phyloP scores from a whole-genome alignment of 2,113 vertebrate species.

The Lophius piscatorius region DNA sequence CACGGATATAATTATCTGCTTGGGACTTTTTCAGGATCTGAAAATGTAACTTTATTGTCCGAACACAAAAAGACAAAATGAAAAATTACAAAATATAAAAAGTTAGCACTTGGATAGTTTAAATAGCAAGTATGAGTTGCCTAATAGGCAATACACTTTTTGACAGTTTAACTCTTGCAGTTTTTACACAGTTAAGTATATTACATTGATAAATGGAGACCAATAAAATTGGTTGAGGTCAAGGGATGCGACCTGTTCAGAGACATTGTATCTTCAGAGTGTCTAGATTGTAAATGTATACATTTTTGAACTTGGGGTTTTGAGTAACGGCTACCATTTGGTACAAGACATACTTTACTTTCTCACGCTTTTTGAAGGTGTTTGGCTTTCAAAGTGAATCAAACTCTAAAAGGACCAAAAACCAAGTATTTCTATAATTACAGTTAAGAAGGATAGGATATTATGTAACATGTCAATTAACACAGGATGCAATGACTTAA shows the following conservation, averaged over 20 bases:
- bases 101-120: not conserved
- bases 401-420: not conserved
- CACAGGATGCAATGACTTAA: no score
- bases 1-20: no score
- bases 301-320: not conserved
- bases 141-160: no score
- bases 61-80: not conserved
- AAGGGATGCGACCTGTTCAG: not conserved
- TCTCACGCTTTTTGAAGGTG: not conserved
- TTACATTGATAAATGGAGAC: not conserved
- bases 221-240: not conserved
- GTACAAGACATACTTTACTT: not conserved
- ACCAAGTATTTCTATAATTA: slow-evolving; percentile 2
- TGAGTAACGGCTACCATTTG: no score
- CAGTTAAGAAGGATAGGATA: no score
- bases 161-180: not conserved
- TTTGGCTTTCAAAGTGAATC: slow-evolving; percentile 1
- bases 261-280: not conserved
- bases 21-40: not conserved
- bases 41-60: not conserved
- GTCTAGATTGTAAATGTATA: not conserved
- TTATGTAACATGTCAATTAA: no score
- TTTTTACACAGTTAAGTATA: not conserved
- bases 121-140: not conserved
- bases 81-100: not conserved